These are phyloP conservation scores for Phengaris arion DNA, from an alignment of 2,888 invertebrate genomes.

Conservation along the genomic window DNA sequence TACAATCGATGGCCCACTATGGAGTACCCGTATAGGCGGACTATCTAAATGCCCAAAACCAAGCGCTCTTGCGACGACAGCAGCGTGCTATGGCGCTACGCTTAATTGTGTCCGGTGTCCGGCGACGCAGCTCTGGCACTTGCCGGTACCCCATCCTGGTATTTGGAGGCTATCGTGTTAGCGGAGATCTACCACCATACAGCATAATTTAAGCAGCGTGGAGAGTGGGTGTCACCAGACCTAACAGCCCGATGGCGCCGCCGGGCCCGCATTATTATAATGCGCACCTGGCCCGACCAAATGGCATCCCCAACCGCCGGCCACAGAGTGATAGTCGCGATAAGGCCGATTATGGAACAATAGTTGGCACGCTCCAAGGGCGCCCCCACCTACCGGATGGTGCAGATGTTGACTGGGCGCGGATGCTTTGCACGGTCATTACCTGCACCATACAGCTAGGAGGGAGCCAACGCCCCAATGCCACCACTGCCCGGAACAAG, in stretches of 20 bases:
- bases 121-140: not conserved
- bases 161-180: not conserved
- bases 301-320: not conserved
- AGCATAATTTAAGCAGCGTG: not conserved
- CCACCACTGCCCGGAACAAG: no score
- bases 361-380: not conserved
- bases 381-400: not conserved
- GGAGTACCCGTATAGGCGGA: no score
- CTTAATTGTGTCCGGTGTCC: not conserved
- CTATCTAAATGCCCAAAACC: no score
- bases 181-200: not conserved
- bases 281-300: no score
- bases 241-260: no score
- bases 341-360: not conserved
- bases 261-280: no score
- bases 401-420: not conserved
- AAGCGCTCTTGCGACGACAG: no score
- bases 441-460: no score
- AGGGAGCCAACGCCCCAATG: no score
- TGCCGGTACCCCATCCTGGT: constrained; percentile 11
- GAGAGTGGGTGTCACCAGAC: not conserved
- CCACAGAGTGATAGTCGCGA: not conserved
- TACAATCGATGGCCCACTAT: no score
- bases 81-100: not conserved
- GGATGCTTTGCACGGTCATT: no score